Conservation (phyloP, 2,113 vertebrate genomes). For the Dipodomys merriami region DNA sequence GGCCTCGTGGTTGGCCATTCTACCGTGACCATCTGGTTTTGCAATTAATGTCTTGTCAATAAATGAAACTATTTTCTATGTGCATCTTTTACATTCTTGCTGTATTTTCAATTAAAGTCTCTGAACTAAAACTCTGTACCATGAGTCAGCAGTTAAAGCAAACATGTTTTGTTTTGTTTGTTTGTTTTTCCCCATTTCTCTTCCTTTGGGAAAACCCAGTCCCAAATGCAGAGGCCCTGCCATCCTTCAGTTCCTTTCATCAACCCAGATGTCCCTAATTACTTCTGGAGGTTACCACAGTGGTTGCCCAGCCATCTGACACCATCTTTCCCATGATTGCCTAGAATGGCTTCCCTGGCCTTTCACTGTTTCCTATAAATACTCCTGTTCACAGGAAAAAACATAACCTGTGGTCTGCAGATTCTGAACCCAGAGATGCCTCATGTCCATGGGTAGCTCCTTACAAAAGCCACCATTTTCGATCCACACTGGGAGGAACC, state of each 20-base stretch:
- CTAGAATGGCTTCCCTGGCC: conserved; percentile 69
- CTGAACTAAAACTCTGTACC: conserved; percentile 74
- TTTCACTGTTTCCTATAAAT: conserved; percentile 77
- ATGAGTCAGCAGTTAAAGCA: conserved; percentile 73
- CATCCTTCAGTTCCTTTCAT: conserved; percentile 68
- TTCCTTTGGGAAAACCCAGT: conserved; percentile 71
- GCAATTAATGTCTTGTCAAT: conserved; percentile 75
- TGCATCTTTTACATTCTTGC: conserved; percentile 66
- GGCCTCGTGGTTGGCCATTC: conserved; percentile 61
- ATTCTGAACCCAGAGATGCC: conserved; percentile 10
- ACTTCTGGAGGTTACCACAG: conserved; percentile 78
- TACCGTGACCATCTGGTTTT: conserved; percentile 75
- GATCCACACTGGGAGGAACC: neutral
- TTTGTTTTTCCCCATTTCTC: conserved; percentile 53
- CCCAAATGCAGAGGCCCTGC: conserved; percentile 69
- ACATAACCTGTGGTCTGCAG: conserved; percentile 21
- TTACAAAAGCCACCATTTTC: neutral
- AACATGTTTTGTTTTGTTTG: conserved; percentile 45
- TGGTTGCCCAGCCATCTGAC: conserved; percentile 73
- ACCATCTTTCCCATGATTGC: conserved; percentile 73
- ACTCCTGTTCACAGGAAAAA: conserved; percentile 31
- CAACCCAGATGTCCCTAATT: conserved; percentile 80
- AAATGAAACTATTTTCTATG: conserved; percentile 75
- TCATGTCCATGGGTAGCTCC: neutral
- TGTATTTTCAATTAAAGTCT: conserved; percentile 63